Conservation (phyloP, 2,888 invertebrate species). For the Ophion slaviceki region DNA sequence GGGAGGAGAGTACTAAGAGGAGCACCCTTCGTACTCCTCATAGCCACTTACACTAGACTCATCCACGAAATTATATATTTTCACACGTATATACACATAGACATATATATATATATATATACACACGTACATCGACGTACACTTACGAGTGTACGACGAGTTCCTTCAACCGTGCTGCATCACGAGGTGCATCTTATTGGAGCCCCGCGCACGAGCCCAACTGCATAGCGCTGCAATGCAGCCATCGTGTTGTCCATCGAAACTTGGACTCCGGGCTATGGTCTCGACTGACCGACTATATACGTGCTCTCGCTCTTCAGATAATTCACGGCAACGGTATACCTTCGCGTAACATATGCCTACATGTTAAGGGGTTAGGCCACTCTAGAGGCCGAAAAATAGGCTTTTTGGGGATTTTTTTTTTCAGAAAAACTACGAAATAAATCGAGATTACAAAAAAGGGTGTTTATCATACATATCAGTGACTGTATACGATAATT, state of each 20-base stretch:
- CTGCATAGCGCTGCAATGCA: constrained; percentile 44
- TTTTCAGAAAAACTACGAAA: too few species aligned
- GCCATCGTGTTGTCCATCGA: constrained; percentile 32
- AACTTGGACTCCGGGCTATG: neutral
- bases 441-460: too few species aligned
- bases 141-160: too few species aligned
- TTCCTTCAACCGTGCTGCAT: constrained; percentile 18
- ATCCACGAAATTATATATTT: neutral
- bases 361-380: neutral
- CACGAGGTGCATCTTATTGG: constrained; percentile 22
- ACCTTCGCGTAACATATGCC: neutral
- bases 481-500: too few species aligned
- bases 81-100: neutral
- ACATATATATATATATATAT: too few species aligned
- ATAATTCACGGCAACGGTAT: neutral
- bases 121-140: too few species aligned
- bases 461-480: too few species aligned
- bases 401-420: too few species aligned
- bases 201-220: constrained; percentile 1
- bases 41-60: too few species aligned
- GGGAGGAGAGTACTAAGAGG: too few species aligned
- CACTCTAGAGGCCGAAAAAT: too few species aligned
- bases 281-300: neutral
- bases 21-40: too few species aligned
- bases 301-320: neutral